Conservation (phyloP, 2,113 vertebrate genomes). For the Coracopsis vasa region DNA sequence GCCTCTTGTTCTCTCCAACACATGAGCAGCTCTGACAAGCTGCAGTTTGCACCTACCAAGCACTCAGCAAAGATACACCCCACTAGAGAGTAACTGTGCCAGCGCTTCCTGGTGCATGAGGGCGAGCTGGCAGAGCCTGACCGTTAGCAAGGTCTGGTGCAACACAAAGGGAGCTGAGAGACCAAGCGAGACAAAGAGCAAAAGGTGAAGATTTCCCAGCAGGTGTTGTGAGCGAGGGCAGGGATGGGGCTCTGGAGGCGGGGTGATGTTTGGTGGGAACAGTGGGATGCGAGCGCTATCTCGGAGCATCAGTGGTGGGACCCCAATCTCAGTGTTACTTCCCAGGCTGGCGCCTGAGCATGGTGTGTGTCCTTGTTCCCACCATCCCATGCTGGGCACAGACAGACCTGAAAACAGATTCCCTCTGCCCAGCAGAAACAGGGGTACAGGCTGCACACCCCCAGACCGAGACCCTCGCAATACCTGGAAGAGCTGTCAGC, state of each 20-base stretch:
- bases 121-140: background rate
- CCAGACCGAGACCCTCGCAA: rapidly evolving
- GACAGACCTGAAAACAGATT: background rate
- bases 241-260: background rate
- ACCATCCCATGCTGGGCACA: rapidly evolving
- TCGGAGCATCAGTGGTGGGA: rapidly evolving
- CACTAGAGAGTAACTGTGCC: background rate
- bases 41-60: background rate
- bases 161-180: background rate
- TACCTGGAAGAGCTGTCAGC: background rate
- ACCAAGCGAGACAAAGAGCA: background rate
- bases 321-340: background rate
- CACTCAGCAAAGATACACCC: background rate
- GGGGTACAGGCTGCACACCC: background rate
- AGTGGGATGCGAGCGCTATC: rapidly evolving
- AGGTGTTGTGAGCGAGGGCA: rapidly evolving
- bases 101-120: rapidly evolving
- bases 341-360: background rate
- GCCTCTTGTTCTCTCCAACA: background rate
- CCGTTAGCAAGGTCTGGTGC: background rate
- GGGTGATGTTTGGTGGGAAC: background rate
- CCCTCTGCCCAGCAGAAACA: background rate
- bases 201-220: background rate
- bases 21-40: background rate
- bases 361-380: rapidly evolving